A percentile compares a stretch with the other conserved stretches of the same genome.
These are phyloP conservation scores for Chymomyza caudatula DNA, from an alignment of 2,888 invertebrate genomes.

Conservation along the genomic window DNA sequence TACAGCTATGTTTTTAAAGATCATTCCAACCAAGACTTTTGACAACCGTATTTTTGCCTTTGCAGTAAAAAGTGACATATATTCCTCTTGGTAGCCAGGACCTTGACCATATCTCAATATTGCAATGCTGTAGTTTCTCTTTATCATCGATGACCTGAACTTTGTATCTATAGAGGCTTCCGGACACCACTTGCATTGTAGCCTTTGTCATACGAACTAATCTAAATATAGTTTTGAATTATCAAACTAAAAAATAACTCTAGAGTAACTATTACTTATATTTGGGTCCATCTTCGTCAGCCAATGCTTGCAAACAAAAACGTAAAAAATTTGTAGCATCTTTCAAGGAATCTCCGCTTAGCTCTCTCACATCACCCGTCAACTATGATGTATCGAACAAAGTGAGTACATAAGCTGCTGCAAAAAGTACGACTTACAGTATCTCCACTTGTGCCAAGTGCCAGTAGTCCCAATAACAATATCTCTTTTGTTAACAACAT, in stretches of 20 bases:
- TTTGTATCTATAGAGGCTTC: not conserved
- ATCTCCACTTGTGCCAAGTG: not conserved
- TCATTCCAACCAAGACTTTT: not conserved
- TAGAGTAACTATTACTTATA: not conserved
- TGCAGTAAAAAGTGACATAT: not conserved
- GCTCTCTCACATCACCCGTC: too few relatives aligned
- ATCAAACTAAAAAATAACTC: not conserved
- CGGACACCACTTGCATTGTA: not conserved
- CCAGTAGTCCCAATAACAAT: not conserved
- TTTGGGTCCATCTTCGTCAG: not conserved
- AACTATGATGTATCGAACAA: too few relatives aligned
- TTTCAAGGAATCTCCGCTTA: not conserved
- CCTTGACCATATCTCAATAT: not conserved
- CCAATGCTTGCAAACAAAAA: not conserved
- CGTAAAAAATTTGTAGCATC: not conserved
- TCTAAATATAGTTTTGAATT: not conserved
- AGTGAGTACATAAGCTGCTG: too few relatives aligned
- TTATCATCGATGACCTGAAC: not conserved
- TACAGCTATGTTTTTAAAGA: too few relatives aligned
- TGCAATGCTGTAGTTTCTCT: not conserved
- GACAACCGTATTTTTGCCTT: not conserved
- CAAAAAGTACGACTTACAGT: too few relatives aligned
- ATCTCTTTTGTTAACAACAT: not conserved
- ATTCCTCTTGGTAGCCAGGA: not conserved
- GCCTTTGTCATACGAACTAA: not conserved